Percentiles rank a stretch among this genome's conserved stretches.
phyloP scores from a whole-genome alignment of 2,113 vertebrate species.

The Lasiurus cinereus region DNA sequence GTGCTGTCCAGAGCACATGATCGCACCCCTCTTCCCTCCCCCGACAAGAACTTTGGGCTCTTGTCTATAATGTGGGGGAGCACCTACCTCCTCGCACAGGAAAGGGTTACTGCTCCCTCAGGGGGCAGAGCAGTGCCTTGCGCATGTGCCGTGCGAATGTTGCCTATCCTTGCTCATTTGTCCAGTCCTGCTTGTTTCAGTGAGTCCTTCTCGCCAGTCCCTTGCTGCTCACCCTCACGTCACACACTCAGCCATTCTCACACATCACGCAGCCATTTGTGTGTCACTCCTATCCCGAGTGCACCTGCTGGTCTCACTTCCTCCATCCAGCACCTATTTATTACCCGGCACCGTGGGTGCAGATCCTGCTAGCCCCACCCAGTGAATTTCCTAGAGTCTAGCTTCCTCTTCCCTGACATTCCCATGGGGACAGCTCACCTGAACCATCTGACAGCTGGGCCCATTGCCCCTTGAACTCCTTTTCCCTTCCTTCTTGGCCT shows the following conservation, averaged over 20 bases:
- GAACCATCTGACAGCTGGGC: too few species aligned
- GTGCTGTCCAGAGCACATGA: rapidly evolving
- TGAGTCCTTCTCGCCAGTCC: too few species aligned
- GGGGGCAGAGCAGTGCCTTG: background rate
- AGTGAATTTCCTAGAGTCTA: background rate
- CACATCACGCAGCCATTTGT: rapidly evolving
- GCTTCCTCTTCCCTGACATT: background rate
- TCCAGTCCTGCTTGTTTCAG: background rate
- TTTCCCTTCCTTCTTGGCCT: background rate
- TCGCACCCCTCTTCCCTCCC: background rate
- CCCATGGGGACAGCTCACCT: background rate
- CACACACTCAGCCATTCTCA: rapidly evolving
- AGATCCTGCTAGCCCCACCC: rapidly evolving
- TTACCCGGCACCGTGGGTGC: rapidly evolving
- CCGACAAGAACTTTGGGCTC: background rate
- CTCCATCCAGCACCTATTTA: background rate
- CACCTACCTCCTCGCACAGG: rapidly evolving
- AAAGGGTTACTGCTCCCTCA: rapidly evolving
- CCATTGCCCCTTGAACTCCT: background rate
- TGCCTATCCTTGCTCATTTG: background rate
- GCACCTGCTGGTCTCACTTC: background rate
- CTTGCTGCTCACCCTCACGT: rapidly evolving
- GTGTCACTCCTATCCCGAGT: background rate
- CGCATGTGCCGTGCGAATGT: rapidly evolving
- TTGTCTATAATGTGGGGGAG: background rate